Conservation (phyloP, 2,888 invertebrate species). For the Cerastoderma edule region DNA sequence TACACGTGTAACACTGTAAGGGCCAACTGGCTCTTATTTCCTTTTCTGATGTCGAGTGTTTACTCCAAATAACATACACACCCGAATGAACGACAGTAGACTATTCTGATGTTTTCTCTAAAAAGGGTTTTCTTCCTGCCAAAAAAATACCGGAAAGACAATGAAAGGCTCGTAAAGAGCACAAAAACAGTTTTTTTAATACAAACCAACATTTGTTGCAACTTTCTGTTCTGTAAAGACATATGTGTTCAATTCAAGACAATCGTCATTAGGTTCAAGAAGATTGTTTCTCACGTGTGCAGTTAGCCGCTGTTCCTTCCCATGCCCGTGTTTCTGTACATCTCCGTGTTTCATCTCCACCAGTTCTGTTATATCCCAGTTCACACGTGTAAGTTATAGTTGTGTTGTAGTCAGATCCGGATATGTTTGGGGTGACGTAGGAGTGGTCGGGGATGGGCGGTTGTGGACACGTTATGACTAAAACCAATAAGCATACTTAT, state of each 20-base stretch:
- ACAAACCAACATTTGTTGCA: too few relatives aligned
- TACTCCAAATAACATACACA: not conserved
- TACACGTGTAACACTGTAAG: too few relatives aligned
- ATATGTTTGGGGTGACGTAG: slow-evolving; percentile 24
- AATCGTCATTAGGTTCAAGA: too few relatives aligned
- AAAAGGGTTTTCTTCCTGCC: not conserved
- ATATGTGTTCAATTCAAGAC: too few relatives aligned
- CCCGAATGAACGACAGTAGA: not conserved
- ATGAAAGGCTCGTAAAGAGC: not conserved
- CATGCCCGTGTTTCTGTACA: slow-evolving; percentile 36
- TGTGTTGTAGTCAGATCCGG: slow-evolving; percentile 38
- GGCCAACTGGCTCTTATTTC: too few relatives aligned
- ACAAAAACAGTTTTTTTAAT: not conserved
- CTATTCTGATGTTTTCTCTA: too few relatives aligned
- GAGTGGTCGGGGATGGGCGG: slow-evolving; percentile 22
- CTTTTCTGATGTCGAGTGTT: too few relatives aligned
- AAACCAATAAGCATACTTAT: not conserved
- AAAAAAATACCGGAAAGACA: not conserved
- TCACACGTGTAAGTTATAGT: slow-evolving; percentile 47
- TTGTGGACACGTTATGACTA: slow-evolving; percentile 39
- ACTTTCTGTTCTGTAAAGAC: too few relatives aligned
- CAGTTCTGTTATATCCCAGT: slow-evolving; percentile 52
- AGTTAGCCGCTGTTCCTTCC: slow-evolving; percentile 37
- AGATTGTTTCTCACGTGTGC: slow-evolving; percentile 57
- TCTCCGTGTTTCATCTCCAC: slow-evolving; percentile 42